phyloP scores from a whole-genome alignment of 2,113 vertebrate species.

The Natator depressus region DNA sequence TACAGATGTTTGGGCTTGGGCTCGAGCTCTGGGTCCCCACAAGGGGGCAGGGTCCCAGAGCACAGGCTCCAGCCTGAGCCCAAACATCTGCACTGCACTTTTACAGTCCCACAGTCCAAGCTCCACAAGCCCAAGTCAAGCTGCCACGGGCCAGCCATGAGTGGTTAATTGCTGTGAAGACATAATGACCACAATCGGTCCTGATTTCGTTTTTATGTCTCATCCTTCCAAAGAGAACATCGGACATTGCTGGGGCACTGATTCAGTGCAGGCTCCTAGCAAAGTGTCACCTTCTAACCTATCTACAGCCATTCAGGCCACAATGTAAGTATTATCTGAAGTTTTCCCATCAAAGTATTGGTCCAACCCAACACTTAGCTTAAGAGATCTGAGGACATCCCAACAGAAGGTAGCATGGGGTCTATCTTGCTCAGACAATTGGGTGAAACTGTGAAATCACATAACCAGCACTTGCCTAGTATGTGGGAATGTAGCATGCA shows the following conservation, averaged over 20 bases:
- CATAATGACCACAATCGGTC: background rate
- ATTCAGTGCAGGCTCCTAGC: background rate
- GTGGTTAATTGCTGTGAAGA: background rate
- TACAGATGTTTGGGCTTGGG: background rate
- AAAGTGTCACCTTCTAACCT: background rate
- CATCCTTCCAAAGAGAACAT: background rate
- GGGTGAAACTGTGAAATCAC: background rate
- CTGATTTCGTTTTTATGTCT: background rate
- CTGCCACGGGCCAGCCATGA: too few relatives aligned
- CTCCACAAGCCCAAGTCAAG: background rate
- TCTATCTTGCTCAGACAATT: background rate
- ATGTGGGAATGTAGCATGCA: background rate
- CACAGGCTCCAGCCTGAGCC: background rate
- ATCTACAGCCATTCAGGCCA: background rate
- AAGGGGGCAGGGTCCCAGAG: background rate
- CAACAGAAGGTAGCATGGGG: background rate
- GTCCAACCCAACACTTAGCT: background rate
- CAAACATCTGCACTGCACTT: background rate
- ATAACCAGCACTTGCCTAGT: background rate
- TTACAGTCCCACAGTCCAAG: background rate
- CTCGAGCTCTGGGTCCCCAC: too few relatives aligned
- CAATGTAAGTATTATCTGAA: background rate
- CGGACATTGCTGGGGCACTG: accelerated
- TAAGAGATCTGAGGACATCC: background rate
- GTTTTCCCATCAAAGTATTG: background rate